Conservation (phyloP, 2,113 vertebrate species). For the Chaenogobius annularis region DNA sequence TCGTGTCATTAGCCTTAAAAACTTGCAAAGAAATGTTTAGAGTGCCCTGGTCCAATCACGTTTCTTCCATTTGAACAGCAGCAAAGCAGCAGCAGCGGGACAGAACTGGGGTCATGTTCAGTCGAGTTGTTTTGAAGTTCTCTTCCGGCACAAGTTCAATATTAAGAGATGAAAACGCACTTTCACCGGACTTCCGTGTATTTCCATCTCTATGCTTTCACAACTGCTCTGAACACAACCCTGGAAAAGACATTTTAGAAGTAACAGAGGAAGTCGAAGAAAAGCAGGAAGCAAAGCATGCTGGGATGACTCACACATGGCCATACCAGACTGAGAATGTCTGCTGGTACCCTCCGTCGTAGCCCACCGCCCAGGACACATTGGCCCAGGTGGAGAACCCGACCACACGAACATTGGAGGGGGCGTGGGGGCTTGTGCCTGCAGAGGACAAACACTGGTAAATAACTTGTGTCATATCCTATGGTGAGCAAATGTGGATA, state of each 20-base stretch:
- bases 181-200: constrained; percentile 36
- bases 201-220: constrained; percentile 49
- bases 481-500: not conserved
- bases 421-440: constrained; percentile 98
- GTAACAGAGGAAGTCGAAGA: constrained; percentile 52
- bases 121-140: constrained; percentile 34
- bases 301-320: constrained; percentile 99
- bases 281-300: constrained; percentile 98
- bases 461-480: not conserved
- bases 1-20: too few species aligned
- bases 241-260: constrained; percentile 54
- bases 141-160: constrained; percentile 21
- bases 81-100: constrained; percentile 50
- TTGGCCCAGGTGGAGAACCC: constrained; percentile 94
- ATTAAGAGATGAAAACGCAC: constrained; percentile 56
- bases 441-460: constrained; percentile 19
- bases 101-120: constrained; percentile 58
- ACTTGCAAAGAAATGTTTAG: not conserved
- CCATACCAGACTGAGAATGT: constrained; percentile 99
- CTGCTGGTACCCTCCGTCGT: constrained; percentile 97
- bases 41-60: constrained; percentile 2
- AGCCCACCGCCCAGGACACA: constrained; percentile 93
- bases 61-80: constrained; percentile 23
- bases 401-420: constrained; percentile 83
- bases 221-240: constrained; percentile 69